Conservation (phyloP, 2,888 invertebrate genomes). For the Cephonodes hylas region DNA sequence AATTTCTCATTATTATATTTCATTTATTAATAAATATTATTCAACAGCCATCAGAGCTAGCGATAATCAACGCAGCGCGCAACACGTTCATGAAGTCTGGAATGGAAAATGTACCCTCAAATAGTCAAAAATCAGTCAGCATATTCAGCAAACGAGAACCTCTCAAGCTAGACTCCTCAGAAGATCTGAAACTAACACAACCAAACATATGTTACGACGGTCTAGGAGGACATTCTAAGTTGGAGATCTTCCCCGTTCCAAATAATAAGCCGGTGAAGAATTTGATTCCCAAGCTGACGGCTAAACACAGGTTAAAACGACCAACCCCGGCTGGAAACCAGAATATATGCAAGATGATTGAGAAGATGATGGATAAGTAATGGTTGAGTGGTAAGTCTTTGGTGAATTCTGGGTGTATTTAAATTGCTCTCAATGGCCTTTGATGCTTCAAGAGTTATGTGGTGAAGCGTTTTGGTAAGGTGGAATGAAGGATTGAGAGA, state of each 20-base stretch:
- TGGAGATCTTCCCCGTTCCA: conserved; percentile 70
- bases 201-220: conserved; percentile 72
- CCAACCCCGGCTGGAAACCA: conserved; percentile 45
- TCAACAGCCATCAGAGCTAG: conserved; percentile 54
- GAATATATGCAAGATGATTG: conserved; percentile 52
- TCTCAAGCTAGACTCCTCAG: conserved; percentile 36
- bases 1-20: no score
- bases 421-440: neutral
- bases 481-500: no score
- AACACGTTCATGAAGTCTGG: conserved; percentile 30
- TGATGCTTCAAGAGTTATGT: no score
- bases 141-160: conserved; percentile 56
- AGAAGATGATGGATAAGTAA: conserved; percentile 26
- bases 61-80: conserved; percentile 46
- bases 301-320: conserved; percentile 56
- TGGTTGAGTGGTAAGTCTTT: neutral
- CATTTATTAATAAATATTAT: no score
- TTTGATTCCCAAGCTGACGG: conserved; percentile 47
- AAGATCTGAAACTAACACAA: conserved; percentile 23
- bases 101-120: conserved; percentile 24
- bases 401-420: neutral
- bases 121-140: conserved; percentile 33
- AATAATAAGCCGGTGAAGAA: conserved; percentile 34
- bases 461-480: no score
- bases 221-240: conserved; percentile 79